Evolutionary conservation across 1,140 invertebrate genomes (phyloP).

Genomic region (Neodiprion lecontei): DNA sequence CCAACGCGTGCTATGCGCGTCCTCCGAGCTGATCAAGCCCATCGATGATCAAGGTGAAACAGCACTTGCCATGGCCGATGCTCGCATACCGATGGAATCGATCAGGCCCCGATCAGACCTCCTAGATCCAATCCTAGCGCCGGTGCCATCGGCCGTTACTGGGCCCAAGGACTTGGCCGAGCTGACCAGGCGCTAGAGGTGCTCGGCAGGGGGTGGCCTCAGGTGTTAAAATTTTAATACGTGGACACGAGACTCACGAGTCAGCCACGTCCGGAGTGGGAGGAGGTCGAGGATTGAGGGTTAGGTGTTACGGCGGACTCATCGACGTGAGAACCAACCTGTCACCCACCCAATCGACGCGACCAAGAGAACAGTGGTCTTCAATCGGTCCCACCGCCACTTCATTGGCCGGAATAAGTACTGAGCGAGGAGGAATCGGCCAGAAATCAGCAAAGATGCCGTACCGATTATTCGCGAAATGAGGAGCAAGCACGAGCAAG

Average conservation of each 20-base stretch:
- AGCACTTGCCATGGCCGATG: too few relatives aligned
- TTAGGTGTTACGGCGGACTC: neutral
- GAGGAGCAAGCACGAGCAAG: too few relatives aligned
- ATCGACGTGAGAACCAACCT: conserved; percentile 21
- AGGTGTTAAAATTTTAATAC: conserved; percentile 45
- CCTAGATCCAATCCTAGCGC: conserved; percentile 50
- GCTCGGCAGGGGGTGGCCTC: conserved; percentile 29
- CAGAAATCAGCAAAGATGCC: neutral
- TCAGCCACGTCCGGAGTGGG: neutral
- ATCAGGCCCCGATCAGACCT: conserved; percentile 44
- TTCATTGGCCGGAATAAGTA: neutral
- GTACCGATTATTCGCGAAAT: too few relatives aligned
- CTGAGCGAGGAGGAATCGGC: neutral
- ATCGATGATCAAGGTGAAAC: too few relatives aligned
- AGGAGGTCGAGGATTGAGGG: neutral
- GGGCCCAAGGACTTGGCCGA: neutral
- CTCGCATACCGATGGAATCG: conserved; percentile 32
- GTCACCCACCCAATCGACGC: conserved; percentile 11
- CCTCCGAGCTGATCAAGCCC: too few relatives aligned
- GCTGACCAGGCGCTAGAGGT: conserved; percentile 5
- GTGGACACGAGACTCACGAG: conserved; percentile 23
- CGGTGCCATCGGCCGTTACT: conserved; percentile 28
- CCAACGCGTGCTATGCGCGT: too few relatives aligned
- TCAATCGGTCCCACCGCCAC: neutral
- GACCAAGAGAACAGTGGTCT: neutral